Percentiles rank a stretch among this genome's conserved stretches.
Conservation (phyloP, 1,140 invertebrate genomes). For the Drosophila nannoptera region DNA sequence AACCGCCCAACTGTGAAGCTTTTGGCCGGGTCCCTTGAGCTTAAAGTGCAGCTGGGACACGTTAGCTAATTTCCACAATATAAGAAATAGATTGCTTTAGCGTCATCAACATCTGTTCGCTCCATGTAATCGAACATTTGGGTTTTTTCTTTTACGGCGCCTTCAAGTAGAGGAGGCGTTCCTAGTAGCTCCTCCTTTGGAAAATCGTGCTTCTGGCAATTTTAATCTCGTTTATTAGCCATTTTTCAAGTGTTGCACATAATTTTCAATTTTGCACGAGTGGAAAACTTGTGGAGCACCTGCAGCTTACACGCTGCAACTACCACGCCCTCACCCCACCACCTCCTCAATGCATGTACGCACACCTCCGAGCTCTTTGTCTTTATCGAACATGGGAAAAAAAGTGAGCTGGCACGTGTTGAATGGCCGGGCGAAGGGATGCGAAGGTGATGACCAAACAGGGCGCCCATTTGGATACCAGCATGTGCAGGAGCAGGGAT, state of each 20-base stretch:
- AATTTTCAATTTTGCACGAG: conserved; percentile 70
- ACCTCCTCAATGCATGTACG: neutral
- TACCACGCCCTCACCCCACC: neutral
- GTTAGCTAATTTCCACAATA: no score
- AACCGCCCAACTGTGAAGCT: neutral
- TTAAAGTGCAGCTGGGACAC: no score
- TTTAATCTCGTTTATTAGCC: conserved; percentile 77
- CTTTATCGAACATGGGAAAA: conserved; percentile 71
- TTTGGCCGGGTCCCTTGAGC: neutral
- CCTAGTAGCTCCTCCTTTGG: conserved; percentile 6
- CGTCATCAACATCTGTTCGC: neutral
- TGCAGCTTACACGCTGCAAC: conserved; percentile 20
- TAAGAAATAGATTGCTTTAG: no score
- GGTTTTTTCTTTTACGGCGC: no score
- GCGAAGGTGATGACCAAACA: conserved; percentile 46
- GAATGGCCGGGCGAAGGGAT: neutral
- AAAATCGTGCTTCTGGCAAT: conserved; percentile 66
- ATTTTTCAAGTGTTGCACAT: conserved; percentile 76
- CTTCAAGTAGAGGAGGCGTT: neutral
- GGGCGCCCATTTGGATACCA: conserved; percentile 61
- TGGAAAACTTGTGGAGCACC: conserved; percentile 15
- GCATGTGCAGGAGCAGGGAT: conserved; percentile 35
- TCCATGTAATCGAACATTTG: neutral
- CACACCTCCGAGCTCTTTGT: conserved; percentile 48
- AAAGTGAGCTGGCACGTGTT: conserved; percentile 39